phyloP scores from a whole-genome alignment of 2,113 vertebrate species.

The Saccopteryx bilineata region DNA sequence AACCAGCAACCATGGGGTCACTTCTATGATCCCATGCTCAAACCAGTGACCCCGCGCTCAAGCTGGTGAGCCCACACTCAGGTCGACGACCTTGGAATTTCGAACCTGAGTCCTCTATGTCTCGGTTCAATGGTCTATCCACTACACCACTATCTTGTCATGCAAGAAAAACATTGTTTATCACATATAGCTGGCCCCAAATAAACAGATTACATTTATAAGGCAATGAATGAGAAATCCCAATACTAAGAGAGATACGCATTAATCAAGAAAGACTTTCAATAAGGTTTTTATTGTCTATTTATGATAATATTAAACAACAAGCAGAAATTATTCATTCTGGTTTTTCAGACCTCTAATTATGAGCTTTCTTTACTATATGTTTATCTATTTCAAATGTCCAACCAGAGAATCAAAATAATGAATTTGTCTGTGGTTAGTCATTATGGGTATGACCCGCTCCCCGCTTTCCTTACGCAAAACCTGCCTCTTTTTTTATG shows the following conservation, averaged over 20 bases:
- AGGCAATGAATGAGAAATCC: slow-evolving; percentile 7
- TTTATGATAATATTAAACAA: not conserved
- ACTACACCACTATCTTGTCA: too few species aligned
- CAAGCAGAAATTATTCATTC: not conserved
- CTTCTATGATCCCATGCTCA: too few species aligned
- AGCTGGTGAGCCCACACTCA: too few species aligned
- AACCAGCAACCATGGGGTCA: too few species aligned
- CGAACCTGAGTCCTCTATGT: too few species aligned
- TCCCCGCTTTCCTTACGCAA: not conserved
- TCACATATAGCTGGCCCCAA: not conserved
- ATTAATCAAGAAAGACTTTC: not conserved
- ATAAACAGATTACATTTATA: slow-evolving; percentile 11
- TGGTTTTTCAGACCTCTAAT: not conserved
- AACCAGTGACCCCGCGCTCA: too few species aligned
- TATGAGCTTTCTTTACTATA: not conserved
- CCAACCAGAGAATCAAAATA: not conserved
- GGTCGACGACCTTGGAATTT: too few species aligned
- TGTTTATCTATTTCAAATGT: slow-evolving; percentile 10
- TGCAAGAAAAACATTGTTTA: not conserved
- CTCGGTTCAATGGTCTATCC: too few species aligned
- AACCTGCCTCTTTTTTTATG: not conserved
- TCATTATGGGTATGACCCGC: not conserved
- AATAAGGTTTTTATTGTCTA: not conserved
- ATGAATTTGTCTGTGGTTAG: not conserved
- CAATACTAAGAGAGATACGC: not conserved